Conservation (phyloP, 2,113 vertebrate species). For the Motacilla alba region DNA sequence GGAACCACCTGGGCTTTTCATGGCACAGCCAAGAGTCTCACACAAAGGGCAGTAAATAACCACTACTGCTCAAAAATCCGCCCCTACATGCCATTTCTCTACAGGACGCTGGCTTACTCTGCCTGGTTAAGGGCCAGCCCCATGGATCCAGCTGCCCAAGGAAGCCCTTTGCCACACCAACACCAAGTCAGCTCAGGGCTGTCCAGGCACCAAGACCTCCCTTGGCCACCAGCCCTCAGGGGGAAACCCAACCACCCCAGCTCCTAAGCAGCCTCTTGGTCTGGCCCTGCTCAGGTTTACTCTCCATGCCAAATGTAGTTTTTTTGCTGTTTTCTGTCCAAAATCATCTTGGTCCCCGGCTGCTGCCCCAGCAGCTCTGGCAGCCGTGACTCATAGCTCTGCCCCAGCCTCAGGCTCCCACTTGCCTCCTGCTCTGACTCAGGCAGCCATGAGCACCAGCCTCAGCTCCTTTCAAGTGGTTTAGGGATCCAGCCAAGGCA, state of each 20-base stretch:
- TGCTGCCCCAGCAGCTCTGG: background rate
- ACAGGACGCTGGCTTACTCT: background rate
- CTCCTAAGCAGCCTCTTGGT: background rate
- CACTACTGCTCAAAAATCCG: background rate
- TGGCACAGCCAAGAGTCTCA: background rate
- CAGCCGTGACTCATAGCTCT: background rate
- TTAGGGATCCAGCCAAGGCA: background rate
- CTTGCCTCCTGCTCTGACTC: background rate
- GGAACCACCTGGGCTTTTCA: background rate
- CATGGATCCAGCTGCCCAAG: background rate
- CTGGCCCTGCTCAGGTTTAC: background rate
- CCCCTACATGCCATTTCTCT: background rate
- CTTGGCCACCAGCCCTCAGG: background rate
- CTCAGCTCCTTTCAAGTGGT: background rate
- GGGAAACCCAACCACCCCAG: background rate
- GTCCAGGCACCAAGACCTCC: background rate
- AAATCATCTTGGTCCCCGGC: background rate
- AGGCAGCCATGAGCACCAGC: background rate
- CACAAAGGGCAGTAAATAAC: background rate
- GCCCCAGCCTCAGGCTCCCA: conserved; percentile 1
- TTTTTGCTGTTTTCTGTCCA: background rate
- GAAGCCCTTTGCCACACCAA: background rate
- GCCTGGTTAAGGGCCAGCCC: background rate
- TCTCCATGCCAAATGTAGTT: background rate
- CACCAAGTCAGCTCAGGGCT: background rate